Conservation (phyloP, 1,140 invertebrate species). For the Magallana gigas region DNA sequence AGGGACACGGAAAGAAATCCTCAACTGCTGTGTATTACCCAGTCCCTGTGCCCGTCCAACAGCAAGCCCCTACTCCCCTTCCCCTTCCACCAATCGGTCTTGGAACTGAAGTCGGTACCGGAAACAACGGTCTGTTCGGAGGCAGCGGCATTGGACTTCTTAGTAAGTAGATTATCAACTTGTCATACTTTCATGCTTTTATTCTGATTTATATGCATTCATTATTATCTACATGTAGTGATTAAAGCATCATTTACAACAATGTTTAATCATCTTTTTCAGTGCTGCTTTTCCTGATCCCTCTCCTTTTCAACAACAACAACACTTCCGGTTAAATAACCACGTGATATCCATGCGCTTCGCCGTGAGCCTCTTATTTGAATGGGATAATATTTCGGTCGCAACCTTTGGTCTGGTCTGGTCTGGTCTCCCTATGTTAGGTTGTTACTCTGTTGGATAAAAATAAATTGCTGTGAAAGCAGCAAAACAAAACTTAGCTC, state of each 20-base stretch:
- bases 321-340: background rate
- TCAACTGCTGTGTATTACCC: background rate
- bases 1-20: constrained; percentile 3
- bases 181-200: too few relatives aligned
- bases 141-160: constrained; percentile 15
- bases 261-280: background rate
- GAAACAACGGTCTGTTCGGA: background rate
- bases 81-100: constrained; percentile 3
- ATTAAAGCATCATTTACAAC: too few relatives aligned
- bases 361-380: background rate
- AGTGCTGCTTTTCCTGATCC: constrained; percentile 13
- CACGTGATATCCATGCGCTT: background rate
- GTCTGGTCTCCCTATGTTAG: background rate
- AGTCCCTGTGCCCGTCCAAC: background rate
- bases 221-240: too few relatives aligned
- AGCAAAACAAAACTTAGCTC: too few relatives aligned
- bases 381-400: background rate
- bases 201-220: too few relatives aligned
- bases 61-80: background rate
- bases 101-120: background rate
- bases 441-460: constrained; percentile 18
- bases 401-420: background rate
- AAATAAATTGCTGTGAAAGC: background rate
- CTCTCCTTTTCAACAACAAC: constrained; percentile 11
- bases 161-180: background rate